Evolutionary conservation across 2,888 invertebrate genomes (phyloP), one percentile per base, ranked within the genome.

Genomic region (Agrotis segetum): DNA sequence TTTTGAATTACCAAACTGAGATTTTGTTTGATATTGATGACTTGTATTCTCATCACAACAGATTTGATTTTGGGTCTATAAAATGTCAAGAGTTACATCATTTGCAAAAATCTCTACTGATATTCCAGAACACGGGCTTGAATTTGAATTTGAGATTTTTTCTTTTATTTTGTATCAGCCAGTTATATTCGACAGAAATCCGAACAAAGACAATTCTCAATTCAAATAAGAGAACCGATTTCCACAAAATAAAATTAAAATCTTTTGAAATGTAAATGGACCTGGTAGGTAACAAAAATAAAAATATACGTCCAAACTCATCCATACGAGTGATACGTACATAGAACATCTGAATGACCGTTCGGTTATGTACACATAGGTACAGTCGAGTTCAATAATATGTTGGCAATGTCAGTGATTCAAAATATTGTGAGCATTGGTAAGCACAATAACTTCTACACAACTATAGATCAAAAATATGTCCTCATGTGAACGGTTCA

Each of bases 281-380:
- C 34, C 0, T 44, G 1, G 17, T 71, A 71, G 47, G 64, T 68
- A 49, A 65, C 21, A 62, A 58, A 46, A 67, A 59, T 65, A 64
- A 55, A 68, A 47, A 46, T 47, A 52, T 56, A 53, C 55, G 59
- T 71, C 60, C 52, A 65, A 73, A 74, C 52, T 58, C 72, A 70
- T 56, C 72, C 53, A 71, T 53, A 49, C 80, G 71, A 71, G 34
- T 71, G 67, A 73, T 82, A 82, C 47, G 56, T 77, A 78, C 77
- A 65, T 63, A 73, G 59, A 77, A 80, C 58, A 74, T 82, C 55
- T 73, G 67, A 74, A 75, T 84, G 71, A 67, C 53, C 79, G 73
- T 81, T 78, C 65, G 65, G 50, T 75, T 68, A 64, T 66, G 34
- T 34, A 55, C 55, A 55, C 17, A 17, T 29, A 56, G 56, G n/a